Base-by-base conservation (phyloP, 2,797 vertebrate species). In the Babyrousa celebensis region DNA sequence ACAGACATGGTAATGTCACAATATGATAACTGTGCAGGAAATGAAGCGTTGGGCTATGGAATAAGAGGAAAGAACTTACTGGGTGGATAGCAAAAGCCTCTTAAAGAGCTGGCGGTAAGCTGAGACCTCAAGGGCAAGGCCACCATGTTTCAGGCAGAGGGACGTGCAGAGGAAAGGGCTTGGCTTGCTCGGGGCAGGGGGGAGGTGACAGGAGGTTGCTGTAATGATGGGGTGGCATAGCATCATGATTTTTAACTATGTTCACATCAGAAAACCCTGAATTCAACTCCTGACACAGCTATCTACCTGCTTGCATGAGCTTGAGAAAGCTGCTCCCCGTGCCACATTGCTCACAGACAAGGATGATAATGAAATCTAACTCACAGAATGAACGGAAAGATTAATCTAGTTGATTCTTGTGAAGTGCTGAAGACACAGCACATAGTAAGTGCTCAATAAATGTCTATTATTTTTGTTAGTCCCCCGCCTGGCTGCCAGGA, bases 401-500 rank as follows among this genome's bases (percentile, higher is more conserved):
- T 20, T 23, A 15, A 67, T 7, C 21, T 16, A 70, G 40, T 14
- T n/a, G 23, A 60, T 68, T 74, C 36, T 2, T 0, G 15, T 14
- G 10, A 86, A 36, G 40, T 20, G 16, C 25, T 94, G 75, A 12
- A 75, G 40, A 12, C 9, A 1, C 14, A 48, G 80, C 71, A 62
- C 17, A 52, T 10, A 93, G 68, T 70, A 84, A 65, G 88, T 62
- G 65, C 58, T 89, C 67, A 70, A 18, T 54, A 83, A 84, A 94
- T 3, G 12, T 7, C 70, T 75, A 12, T 56, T 29, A 2, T 18
- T 62, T 84, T 27, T 32, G 29, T 74, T 54, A 56, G 14, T 4
- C 48, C n/a, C 10, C n/a, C 2, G 6, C 32, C 79, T 63, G 14
- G 48, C 5, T 7, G 68, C 87, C 58, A 23, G 60, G 65, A 70